Evolutionary conservation across 2,888 invertebrate species (phyloP).

Genomic region (Tillus elongatus): DNA sequence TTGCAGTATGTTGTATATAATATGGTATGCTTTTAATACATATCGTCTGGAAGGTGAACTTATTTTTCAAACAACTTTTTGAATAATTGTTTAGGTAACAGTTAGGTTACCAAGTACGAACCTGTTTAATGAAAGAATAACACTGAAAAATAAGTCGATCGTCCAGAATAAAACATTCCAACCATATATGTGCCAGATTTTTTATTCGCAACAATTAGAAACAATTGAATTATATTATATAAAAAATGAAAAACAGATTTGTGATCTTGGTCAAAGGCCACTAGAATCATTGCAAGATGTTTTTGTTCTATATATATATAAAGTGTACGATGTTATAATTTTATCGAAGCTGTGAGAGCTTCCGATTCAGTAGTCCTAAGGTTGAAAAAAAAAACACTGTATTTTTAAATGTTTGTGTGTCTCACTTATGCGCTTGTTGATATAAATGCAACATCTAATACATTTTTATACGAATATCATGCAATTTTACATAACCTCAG

Average conservation of each 20-base stretch:
- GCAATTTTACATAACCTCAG: no score
- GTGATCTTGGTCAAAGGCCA: slow-evolving; percentile 26
- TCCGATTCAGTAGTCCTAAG: slow-evolving; percentile 35
- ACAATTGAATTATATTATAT: slow-evolving; percentile 27
- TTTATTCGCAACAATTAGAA: slow-evolving; percentile 44
- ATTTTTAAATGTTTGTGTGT: slow-evolving; percentile 44
- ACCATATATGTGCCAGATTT: slow-evolving; percentile 57
- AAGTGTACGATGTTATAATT: no score
- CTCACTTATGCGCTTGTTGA: slow-evolving; percentile 40
- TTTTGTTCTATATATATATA: slow-evolving; percentile 24
- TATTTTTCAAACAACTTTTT: slow-evolving; percentile 18
- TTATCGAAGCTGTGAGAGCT: slow-evolving; percentile 27
- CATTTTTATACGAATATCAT: slow-evolving; percentile 8
- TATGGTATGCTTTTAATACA: slow-evolving; percentile 38
- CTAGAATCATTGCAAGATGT: slow-evolving; percentile 26
- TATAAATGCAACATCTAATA: slow-evolving; percentile 28
- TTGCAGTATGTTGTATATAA: slow-evolving; percentile 35
- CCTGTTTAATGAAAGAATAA: no score
- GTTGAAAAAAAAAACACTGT: slow-evolving; percentile 40
- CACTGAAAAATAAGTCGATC: slow-evolving; percentile 21
- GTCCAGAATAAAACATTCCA: slow-evolving; percentile 49
- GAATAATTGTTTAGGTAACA: no score
- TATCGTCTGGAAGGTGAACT: slow-evolving; percentile 34
- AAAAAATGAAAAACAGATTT: slow-evolving; percentile 23
- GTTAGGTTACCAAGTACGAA: no score